Evolutionary conservation across 37 sponge, comb jelly and placozoan genomes (phyloP), one percentile per base, ranked within the genome.

Genomic region (Chondrilla cf. caribensis): DNA sequence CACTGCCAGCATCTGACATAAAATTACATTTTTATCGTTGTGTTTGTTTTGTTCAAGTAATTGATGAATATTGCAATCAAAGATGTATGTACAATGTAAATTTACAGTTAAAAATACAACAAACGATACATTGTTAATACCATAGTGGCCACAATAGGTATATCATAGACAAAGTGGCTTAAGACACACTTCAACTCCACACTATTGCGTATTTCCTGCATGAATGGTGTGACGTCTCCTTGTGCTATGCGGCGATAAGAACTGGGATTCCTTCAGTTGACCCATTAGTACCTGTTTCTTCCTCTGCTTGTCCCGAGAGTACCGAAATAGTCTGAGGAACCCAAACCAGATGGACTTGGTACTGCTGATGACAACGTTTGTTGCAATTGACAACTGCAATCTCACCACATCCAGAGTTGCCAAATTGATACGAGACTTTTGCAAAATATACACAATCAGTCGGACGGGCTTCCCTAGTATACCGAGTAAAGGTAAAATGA

Each of bases 341-440:
- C 92, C 92, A 6, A 58, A 32, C 18, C 82, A 78, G 35, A 87
- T 84, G 22, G 92, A 22, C 44, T 58, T 84, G 37, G 81, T 3
- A 38, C 89, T 87, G 66, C 57, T 38, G 21, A 59, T 47, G 31
- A 91, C 39, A 54, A 91, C 17, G 8, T 35, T 70, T 2, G 78
- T 44, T 2, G 87, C 73, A 75, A 85, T 78, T n/a, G 39, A 60
- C 65, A 82, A 44, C 42, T 54, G 35, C 21, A 91, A 22, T 26
- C 78, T 37, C 5, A 59, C 33, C 3, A 83, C 58, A 60, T 91
- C 92, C n/a, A 91, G 57, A 0, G 92, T 85, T 8, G 70, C 60
- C 14, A 91, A 85, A 31, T 85, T 83, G 18, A 87, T 54, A 0
- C 73, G 88, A 21, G 88, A 82, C 58, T 83, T 91, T 24, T 73